Evolutionary conservation across 2,113 vertebrate species (phyloP).

Genomic region (Pseudorectes ferrugineus): DNA sequence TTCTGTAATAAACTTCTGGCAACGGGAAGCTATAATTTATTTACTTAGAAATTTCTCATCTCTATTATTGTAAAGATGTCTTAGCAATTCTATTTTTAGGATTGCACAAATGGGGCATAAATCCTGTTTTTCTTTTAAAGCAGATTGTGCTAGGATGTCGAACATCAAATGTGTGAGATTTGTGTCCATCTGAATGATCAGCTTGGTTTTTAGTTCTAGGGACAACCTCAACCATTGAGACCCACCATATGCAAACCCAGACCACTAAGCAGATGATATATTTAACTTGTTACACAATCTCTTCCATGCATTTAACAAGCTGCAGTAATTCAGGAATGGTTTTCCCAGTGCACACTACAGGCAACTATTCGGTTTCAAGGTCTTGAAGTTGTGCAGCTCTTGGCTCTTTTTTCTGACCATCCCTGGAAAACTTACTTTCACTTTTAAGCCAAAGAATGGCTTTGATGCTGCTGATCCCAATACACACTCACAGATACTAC

Average conservation of each 20-base stretch:
- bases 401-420: background rate
- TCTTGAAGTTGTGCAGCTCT: background rate
- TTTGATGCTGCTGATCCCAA: background rate
- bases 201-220: background rate
- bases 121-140: constrained; percentile 5
- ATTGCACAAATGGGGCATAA: constrained; percentile 1
- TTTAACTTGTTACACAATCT: background rate
- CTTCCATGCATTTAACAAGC: background rate
- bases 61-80: constrained; percentile 25
- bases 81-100: constrained; percentile 32
- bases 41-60: constrained; percentile 41
- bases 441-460: background rate
- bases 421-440: background rate
- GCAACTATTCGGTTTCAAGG: background rate
- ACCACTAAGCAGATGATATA: background rate
- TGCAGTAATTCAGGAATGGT: background rate
- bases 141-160: constrained; percentile 3
- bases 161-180: background rate
- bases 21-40: background rate
- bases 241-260: background rate
- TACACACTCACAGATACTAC: background rate
- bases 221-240: background rate
- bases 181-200: background rate
- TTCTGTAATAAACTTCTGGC: constrained; percentile 38
- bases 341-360: background rate